Conservation (phyloP, 2,113 vertebrate species). For the Syngnathus floridae region DNA sequence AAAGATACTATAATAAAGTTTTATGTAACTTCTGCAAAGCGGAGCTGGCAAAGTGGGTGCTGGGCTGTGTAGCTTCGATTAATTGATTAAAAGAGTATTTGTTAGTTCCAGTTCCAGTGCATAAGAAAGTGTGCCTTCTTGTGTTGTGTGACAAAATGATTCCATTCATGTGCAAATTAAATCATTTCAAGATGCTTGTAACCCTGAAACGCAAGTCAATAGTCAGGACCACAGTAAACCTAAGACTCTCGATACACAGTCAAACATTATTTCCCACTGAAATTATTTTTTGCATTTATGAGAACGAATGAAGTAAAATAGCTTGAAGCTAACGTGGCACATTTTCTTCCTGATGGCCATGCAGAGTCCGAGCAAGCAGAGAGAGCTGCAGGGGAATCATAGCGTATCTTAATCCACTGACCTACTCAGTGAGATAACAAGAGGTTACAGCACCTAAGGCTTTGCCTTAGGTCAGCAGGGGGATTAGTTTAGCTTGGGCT, state of each 20-base stretch:
- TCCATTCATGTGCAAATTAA: not conserved
- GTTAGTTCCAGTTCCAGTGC: too few species aligned
- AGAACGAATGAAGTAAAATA: constrained; percentile 7
- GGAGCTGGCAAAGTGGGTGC: too few species aligned
- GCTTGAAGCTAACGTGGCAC: constrained; percentile 28
- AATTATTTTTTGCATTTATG: constrained; percentile 31
- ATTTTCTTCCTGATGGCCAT: constrained; percentile 11
- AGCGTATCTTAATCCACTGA: constrained; percentile 67
- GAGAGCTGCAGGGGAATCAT: constrained; percentile 52
- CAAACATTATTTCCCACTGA: constrained; percentile 2
- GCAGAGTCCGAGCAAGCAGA: constrained; percentile 32
- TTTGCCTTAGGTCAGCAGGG: constrained; percentile 60
- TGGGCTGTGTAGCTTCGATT: too few species aligned
- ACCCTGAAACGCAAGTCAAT: not conserved
- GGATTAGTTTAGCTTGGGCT: constrained; percentile 66
- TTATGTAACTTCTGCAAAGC: too few species aligned
- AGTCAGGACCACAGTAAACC: too few species aligned
- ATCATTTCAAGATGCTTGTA: not conserved
- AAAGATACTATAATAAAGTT: too few species aligned
- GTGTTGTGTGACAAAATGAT: not conserved
- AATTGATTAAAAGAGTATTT: too few species aligned
- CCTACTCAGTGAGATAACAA: constrained; percentile 71
- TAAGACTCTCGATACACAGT: too few species aligned
- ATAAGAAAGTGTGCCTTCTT: not conserved
- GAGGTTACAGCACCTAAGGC: constrained; percentile 58